Base-by-base conservation (phyloP, 2,888 invertebrate species). In the Falcaria lacertinaria region DNA sequence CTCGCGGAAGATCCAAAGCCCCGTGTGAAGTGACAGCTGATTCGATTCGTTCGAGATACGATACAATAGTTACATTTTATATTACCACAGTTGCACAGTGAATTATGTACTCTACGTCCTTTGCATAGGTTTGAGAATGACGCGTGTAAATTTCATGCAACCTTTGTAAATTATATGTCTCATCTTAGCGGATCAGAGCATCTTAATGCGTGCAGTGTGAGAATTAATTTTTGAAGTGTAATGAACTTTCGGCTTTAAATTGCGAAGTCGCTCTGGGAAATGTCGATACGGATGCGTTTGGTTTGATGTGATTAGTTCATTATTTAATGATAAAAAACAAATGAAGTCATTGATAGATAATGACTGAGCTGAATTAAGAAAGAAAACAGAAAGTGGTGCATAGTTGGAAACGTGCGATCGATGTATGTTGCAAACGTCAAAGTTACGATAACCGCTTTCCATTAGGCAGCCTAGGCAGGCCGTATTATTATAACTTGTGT, bases 1-100 rank as follows among this genome's bases (percentile, higher is more conserved):
- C 60, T 63, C 58, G 63, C 69, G 51, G 66, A 72, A 63, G 61
- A 64, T 63, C 57, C 67, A 73, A 81, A 84, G 75, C 78, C 55
- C 65, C 78, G 80, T 81, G 80, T 76, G 81, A 84, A 83, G 71
- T 80, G 80, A 81, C 82, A 80, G 74, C 75, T 78, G 80, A 79
- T 81, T 80, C 68, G 72, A 72, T 74, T 57, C 71, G 68, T 71
- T 69, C 63, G 59, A 71, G 70, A 75, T 74, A 69, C 63, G 52
- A 64, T 58, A 61, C 54, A 52, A 42, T 41, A 54, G 44, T 39
- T 68, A 66, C 50, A 66, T 15, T 19, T 43, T 56, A 52, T 19
- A 34, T 15, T 19, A 28, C 4, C 42, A 33, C 38, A 2, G 6
- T 2, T 37, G 3, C 11, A 25, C 34, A 14, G 22, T 15, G 0